Evolutionary conservation across 1,140 invertebrate genomes (phyloP).

Genomic region (Lordiphosa collinella): DNA sequence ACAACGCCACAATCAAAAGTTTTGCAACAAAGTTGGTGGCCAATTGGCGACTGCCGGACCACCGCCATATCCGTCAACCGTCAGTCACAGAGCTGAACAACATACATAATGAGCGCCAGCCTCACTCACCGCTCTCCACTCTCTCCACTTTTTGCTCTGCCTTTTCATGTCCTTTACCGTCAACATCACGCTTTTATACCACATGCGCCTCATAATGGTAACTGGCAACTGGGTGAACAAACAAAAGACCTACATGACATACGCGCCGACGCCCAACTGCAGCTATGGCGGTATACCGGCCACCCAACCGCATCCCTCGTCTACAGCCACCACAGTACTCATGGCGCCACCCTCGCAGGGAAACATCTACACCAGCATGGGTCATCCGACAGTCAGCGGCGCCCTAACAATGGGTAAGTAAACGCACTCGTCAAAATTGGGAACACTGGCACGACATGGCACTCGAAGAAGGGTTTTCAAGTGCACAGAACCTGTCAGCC

Average conservation of each 20-base stretch:
- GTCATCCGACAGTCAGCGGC: conserved; percentile 47
- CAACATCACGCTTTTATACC: conserved; percentile 25
- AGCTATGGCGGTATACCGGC: conserved; percentile 41
- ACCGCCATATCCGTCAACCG: conserved; percentile 9
- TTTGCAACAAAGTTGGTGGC: conserved; percentile 15
- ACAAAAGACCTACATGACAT: conserved; percentile 61
- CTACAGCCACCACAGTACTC: conserved; percentile 48
- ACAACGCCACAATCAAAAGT: conserved; percentile 9
- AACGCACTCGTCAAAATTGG: neutral
- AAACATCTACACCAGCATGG: conserved; percentile 54
- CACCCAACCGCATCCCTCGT: conserved; percentile 39
- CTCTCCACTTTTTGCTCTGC: conserved; percentile 29
- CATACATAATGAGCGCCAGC: conserved; percentile 34
- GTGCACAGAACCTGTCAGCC: neutral
- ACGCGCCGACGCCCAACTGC: conserved; percentile 58
- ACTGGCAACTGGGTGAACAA: conserved; percentile 32
- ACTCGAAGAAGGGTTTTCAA: neutral
- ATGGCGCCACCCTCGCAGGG: conserved; percentile 44
- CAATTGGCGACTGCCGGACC: neutral
- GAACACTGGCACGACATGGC: neutral
- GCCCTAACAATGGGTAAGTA: conserved; percentile 58
- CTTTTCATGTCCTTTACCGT: conserved; percentile 46
- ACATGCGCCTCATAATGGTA: conserved; percentile 31
- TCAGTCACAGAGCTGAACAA: neutral
- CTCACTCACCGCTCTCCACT: conserved; percentile 19